Base-by-base conservation (phyloP, 2,888 invertebrate species). In the Chloroclysta siterata region DNA sequence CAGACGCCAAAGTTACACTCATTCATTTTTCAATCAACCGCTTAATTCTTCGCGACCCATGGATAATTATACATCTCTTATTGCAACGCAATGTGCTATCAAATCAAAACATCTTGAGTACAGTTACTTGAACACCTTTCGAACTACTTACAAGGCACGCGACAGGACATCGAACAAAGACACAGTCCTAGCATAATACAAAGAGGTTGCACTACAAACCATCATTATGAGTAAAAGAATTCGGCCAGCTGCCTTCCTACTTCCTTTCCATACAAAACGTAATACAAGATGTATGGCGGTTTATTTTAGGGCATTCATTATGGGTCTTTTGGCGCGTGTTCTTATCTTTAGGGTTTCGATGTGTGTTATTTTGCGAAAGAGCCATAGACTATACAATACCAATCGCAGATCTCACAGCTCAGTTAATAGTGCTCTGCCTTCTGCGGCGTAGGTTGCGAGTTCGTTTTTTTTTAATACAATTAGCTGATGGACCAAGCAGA, bases 291-390 rank as follows among this genome's bases (percentile, higher is more conserved):
- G 90, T 88, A 81, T 72, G 72, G 70, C 80, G 82, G 86, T 88
- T 87, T 88, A 88, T 88, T 89, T 90, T 89, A 87, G 85, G 84
- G 83, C 84, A 84, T 90, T 92, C 90, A 90, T 90, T 91, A 88
- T 80, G 81, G 82, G 85, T 85, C 85, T 85, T 82, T 88, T 89
- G 92, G 90, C 92, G 90, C 92, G 91, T 93, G 92, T 84, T 90
- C 86, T 87, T 92, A 87, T 92, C 90, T 88, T 80, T 82, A 79
- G 80, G 80, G 15, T 55, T 78, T 76, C 68, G 71, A 68, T 74
- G 69, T 69, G 63, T 66, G 72, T 74, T 64, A 22, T 29, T 51
- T 54, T 53, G 46, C 22, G 14, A 14, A 39, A 0, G 33, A 8
- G 4, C 36, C 8, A 39, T 33, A 33, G 7, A 33, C 6, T 33